These are phyloP conservation scores for Periophthalmodon schlosseri DNA, from an alignment of 2,113 vertebrate species.

Conservation along the genomic window DNA sequence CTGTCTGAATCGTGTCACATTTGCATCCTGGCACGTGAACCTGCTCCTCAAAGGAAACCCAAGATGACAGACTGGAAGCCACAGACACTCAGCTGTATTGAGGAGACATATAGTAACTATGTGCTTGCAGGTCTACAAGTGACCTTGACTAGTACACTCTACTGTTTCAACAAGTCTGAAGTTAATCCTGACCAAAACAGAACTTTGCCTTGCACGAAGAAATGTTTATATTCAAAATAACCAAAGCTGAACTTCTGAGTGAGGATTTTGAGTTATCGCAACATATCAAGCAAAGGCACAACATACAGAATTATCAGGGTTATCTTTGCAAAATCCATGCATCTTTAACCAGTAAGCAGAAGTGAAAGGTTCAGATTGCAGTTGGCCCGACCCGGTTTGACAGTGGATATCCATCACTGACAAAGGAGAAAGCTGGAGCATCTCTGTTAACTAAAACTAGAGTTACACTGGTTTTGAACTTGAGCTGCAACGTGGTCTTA, in stretches of 20 bases:
- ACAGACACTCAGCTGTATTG: neutral
- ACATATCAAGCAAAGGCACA: slow-evolving; percentile 4
- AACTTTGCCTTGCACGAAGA: neutral
- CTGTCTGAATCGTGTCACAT: neutral
- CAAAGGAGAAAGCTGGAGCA: slow-evolving; percentile 5
- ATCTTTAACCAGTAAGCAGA: slow-evolving; percentile 19
- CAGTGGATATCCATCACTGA: slow-evolving; percentile 3
- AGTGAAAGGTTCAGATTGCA: slow-evolving; percentile 6
- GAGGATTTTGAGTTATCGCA: neutral
- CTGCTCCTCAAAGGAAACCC: slow-evolving; percentile 23
- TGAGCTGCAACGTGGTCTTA: neutral
- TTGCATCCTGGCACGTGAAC: slow-evolving; percentile 17
- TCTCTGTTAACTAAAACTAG: slow-evolving; percentile 16
- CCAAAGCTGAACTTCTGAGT: slow-evolving; percentile 2
- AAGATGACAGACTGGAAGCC: slow-evolving; percentile 24
- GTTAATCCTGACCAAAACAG: neutral
- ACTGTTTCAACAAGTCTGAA: neutral
- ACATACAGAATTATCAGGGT: slow-evolving; percentile 6
- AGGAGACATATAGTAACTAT: slow-evolving; percentile 3
- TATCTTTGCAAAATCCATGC: slow-evolving; percentile 4
- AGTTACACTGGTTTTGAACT: slow-evolving; percentile 8
- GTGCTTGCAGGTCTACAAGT: slow-evolving; percentile 4
- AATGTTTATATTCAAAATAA: slow-evolving; percentile 45
- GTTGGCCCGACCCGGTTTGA: slow-evolving; percentile 4
- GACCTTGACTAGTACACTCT: slow-evolving; percentile 13